Evolutionary conservation across 2,113 vertebrate genomes (phyloP), one percentile per base, ranked within the genome.

Genomic region (Thunnus thynnus): DNA sequence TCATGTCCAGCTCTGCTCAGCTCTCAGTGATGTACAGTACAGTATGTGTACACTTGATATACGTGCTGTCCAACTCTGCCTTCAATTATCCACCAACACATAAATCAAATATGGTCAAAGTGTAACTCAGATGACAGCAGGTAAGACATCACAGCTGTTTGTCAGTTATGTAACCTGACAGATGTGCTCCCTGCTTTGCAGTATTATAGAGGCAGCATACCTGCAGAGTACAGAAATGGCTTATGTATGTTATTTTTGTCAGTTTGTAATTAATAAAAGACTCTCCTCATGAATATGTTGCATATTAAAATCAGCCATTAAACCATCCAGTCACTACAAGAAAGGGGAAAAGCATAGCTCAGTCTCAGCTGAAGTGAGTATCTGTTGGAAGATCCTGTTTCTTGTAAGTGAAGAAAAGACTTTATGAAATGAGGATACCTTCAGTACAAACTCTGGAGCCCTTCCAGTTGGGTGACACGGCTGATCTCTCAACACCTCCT

Each of bases 401-500:
- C 51, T 27, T 10, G 4, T n/a, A 32, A 51, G 65, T 14, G 2
- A 56, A 62, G 58, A 46, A 14, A 18, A 44, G 11, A 46, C 73
- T 50, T 48, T 6, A 8, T 50, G 25, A 47, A 30, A 41, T 9
- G 36, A 41, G 36, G 36, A 65, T 5, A 18, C n/a, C n/a, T 52
- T 70, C 12, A 44, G 9, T 1, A 30, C 13, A 27, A 13, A 63
- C 30, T 41, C 13, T 13, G 3, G 1, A 41, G 30, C 27, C 47
- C 72, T 16, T 48, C 27, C 50, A 46, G 13, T 3, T 36, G 8
- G 46, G 48, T 52, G 50, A 64, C 32, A 51, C 10, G 6, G 41
- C 32, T 0, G 48, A 7, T 67, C 56, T 54, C n/a, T 75, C 50
- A 76, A 58, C 76, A 44, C 72, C 76, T 74, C 82, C 78, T 84